Conservation (phyloP, 2,888 invertebrate species). For the Xiphydria camelus region DNA sequence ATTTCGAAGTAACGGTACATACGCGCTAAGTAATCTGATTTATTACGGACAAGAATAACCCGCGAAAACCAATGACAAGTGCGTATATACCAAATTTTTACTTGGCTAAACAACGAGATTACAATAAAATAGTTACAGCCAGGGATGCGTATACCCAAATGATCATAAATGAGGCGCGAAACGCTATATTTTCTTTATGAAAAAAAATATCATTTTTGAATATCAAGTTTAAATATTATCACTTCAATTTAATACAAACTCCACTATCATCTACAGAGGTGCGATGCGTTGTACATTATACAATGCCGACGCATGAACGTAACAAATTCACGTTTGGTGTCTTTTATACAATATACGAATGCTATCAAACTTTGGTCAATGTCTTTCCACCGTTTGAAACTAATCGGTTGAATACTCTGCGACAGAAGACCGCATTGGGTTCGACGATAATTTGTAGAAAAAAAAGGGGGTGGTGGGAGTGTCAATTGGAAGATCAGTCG, state of each 20-base stretch:
- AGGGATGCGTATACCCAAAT: slow-evolving; percentile 1
- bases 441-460: neutral
- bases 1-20: no score
- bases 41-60: no score
- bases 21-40: no score
- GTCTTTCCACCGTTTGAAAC: slow-evolving; percentile 26
- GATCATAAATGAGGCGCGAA: neutral
- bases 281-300: slow-evolving; percentile 17
- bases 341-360: no score
- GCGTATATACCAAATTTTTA: slow-evolving; percentile 46
- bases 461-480: neutral
- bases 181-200: neutral
- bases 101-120: slow-evolving; percentile 44
- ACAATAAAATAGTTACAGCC: slow-evolving; percentile 37
- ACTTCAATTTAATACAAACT: slow-evolving; percentile 1
- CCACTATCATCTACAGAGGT: slow-evolving; percentile 1
- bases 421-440: neutral
- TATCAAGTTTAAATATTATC: neutral
- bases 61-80: no score
- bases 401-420: no score
- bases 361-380: slow-evolving; percentile 43
- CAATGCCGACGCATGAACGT: slow-evolving; percentile 17
- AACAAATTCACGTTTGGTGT: slow-evolving; percentile 26
- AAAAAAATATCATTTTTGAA: slow-evolving; percentile 1
- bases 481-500: no score